Percentiles rank a stretch among this genome's conserved stretches.
These are phyloP conservation scores for Schrankia costaestrigalis DNA, from an alignment of 2,888 invertebrate genomes.

Conservation along the genomic window DNA sequence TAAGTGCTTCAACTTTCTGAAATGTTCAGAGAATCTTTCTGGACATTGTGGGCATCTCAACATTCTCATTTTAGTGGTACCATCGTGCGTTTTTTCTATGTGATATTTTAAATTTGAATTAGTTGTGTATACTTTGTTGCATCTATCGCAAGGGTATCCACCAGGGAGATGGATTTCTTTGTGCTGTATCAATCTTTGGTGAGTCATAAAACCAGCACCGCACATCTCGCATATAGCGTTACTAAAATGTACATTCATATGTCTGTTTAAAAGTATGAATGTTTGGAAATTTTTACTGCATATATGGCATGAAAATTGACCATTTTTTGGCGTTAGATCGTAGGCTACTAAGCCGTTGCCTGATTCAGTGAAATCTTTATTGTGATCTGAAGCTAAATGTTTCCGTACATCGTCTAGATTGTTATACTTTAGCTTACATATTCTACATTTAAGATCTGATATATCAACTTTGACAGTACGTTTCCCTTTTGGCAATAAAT, in stretches of 20 bases:
- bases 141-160: constrained; percentile 60
- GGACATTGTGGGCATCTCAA: constrained; percentile 56
- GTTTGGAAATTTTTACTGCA: constrained; percentile 58
- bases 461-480: constrained; percentile 63
- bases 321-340: constrained; percentile 45
- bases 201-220: constrained; percentile 60
- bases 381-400: constrained; percentile 47
- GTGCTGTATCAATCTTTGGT: constrained; percentile 57
- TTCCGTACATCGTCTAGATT: constrained; percentile 45
- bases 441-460: constrained; percentile 53
- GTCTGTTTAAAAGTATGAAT: constrained; percentile 59
- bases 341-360: constrained; percentile 58
- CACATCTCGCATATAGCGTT: constrained; percentile 65
- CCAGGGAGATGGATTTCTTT: constrained; percentile 60
- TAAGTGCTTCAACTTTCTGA: constrained; percentile 60
- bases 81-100: constrained; percentile 55
- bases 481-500: constrained; percentile 56
- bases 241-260: constrained; percentile 67
- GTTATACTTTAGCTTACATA: constrained; percentile 38
- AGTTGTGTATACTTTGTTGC: constrained; percentile 71
- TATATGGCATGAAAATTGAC: constrained; percentile 55
- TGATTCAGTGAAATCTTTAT: constrained; percentile 48
- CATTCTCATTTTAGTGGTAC: constrained; percentile 50
- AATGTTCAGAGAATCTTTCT: constrained; percentile 60
- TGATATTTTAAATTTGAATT: constrained; percentile 62